These are phyloP conservation scores for Drosophila neonasuta DNA, from an alignment of 2,888 invertebrate species.

Conservation along the genomic window DNA sequence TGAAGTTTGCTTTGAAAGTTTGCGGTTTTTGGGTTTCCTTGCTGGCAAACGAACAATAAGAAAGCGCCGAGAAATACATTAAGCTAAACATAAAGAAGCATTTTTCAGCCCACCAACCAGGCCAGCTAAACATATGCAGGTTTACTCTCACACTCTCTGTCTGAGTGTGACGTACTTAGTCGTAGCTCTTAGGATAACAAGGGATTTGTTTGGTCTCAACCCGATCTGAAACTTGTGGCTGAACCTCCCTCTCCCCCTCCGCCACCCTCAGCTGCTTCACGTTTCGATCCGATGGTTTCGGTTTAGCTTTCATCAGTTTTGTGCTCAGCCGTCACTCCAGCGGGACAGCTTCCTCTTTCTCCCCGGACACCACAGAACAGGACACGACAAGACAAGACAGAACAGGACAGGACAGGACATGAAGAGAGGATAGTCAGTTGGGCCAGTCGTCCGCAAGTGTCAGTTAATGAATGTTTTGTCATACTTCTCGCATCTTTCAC, in stretches of 20 bases:
- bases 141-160: constrained; percentile 1
- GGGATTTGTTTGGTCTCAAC: constrained; percentile 63
- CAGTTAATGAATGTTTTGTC: constrained; percentile 71
- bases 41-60: constrained; percentile 54
- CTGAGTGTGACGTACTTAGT: constrained; percentile 48
- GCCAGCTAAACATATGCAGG: constrained; percentile 52
- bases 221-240: constrained; percentile 35
- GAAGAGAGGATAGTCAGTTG: neutral
- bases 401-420: neutral
- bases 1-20: constrained; percentile 71
- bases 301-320: constrained; percentile 55
- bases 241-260: neutral
- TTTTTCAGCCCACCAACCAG: constrained; percentile 50
- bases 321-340: constrained; percentile 41
- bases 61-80: constrained; percentile 68
- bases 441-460: constrained; percentile 51
- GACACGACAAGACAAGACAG: neutral
- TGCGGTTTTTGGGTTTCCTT: constrained; percentile 69
- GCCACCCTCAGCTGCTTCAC: constrained; percentile 1
- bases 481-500: constrained; percentile 51
- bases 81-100: constrained; percentile 67
- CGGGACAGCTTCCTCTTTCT: constrained; percentile 25
- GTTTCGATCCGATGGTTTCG: constrained; percentile 6
- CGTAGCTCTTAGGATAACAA: constrained; percentile 62
- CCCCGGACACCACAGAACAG: neutral